Base-by-base conservation (phyloP, 1,140 invertebrate genomes). In the Aphaenogaster rudis region DNA sequence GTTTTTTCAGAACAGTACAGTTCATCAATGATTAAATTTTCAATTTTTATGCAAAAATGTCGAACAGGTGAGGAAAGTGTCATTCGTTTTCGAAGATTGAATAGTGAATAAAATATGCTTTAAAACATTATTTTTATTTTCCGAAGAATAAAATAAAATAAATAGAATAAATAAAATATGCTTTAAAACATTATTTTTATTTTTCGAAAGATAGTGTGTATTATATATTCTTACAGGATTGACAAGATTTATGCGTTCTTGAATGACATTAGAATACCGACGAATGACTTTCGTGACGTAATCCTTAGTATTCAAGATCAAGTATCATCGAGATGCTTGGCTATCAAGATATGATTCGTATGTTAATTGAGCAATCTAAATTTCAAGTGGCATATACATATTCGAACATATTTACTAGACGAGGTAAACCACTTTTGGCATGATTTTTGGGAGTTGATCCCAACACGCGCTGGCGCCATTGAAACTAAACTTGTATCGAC, bases 401-500 rank as follows among this genome's bases (percentile, higher is more conserved):
- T 80, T 67, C n/a, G 3, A 8, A 6, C 7, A 64, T 66, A 45
- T 79, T 50, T 66, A 3, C 13, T 39, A 64, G n/a, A 78, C 59
- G 57, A 63, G 15, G n/a, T 79, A 67, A 80, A 54, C 45, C 33
- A 52, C 11, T 52, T 64, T 67, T 80, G 61, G 45, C 28, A 79
- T 66, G 17, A 80, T 80, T 80, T 80, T 80, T 67, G 28, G 17
- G 7, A 64, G 17, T 28, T 59, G 76, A 48, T 78, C 4, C 39
- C 8, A 48, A 63, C 28, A 54, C 15, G 21, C 50, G 39, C n/a
- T 28, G 21, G 52, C 36, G 21, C 77, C 28, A 80, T 52, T 80
- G 17, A 66, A 80, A 80, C 45, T 67, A 21, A 80, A 66, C 61
- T 80, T 80, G 61, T 66, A 39, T 66, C 42, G 77, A 79, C 61